Evolutionary conservation across 2,797 vertebrate genomes (phyloP), one percentile per base, ranked within the genome.

Genomic region (Xenentodon cancila): DNA sequence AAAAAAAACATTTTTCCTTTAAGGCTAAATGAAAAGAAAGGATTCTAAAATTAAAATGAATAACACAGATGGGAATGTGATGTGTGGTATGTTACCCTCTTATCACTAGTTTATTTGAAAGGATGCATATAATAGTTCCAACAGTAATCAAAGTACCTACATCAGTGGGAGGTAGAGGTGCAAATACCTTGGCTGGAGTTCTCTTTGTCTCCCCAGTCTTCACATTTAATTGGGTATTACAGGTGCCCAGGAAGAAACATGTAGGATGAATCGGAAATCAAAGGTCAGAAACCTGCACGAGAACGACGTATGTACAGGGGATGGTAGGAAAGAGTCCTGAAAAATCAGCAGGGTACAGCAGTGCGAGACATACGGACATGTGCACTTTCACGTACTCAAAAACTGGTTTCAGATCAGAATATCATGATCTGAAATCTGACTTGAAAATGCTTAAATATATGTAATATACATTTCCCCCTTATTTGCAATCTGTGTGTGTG

Each of bases 191-290:
- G 49, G 62, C 25, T 56, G 47, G 19, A 71, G 53, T 49, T 76
- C 17, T 47, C 60, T 68, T 13, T 72, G 69, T 17, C 20, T 70
- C 61, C 25, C 5, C 5, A 25, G 68, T 85, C 64, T 92, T 89
- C 89, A 84, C 64, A 62, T 89, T 87, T 90, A 92, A 92, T 89
- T 90, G 88, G 84, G 73, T 87, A 80, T 83, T 85, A 85, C 77
- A 64, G 59, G 81, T 64, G 66, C 58, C 75, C 57, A 48, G 70
- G 81, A 86, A 84, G 75, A 76, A 82, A 84, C 81, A 79, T 59
- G 59, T 64, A 56, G 68, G 68, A 88, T 88, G 82, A 89, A 89
- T 90, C 75, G 86, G 75, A 67, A 45, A 88, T 90, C 89, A 72
- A 68, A 91, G 86, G 88, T 89, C 81, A 69, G 58, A 73, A 75